A percentile compares a stretch with the other conserved stretches of the same genome.
These are phyloP conservation scores for Chloroclystis v-ata DNA, from an alignment of 2,888 invertebrate species.

Conservation along the genomic window DNA sequence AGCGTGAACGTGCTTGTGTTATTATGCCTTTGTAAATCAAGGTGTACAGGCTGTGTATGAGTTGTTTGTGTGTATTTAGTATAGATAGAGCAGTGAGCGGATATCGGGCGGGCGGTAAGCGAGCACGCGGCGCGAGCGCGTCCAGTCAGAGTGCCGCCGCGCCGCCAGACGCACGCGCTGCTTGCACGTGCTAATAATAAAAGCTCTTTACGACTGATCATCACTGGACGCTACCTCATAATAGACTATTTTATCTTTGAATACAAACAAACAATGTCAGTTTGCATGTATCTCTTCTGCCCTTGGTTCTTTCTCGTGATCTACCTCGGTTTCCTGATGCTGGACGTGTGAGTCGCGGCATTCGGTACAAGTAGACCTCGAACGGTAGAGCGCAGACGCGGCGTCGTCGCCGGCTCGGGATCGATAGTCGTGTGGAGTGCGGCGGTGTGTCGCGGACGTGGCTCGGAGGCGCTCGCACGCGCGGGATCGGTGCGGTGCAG, in stretches of 20 bases:
- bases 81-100: constrained; percentile 67
- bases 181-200: constrained; percentile 51
- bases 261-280: constrained; percentile 62
- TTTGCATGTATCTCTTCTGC: constrained; percentile 82
- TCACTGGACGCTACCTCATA: constrained; percentile 55
- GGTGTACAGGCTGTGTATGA: constrained; percentile 60
- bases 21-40: constrained; percentile 54
- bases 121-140: constrained; percentile 71
- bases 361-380: constrained; percentile 36
- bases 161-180: constrained; percentile 73
- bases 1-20: constrained; percentile 4
- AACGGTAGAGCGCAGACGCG: constrained; percentile 63
- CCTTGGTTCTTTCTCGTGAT: constrained; percentile 83
- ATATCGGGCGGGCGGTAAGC: constrained; percentile 65
- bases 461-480: constrained; percentile 52
- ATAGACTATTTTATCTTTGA: constrained; percentile 35
- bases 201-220: constrained; percentile 45
- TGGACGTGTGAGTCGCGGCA: constrained; percentile 74
- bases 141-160: constrained; percentile 78
- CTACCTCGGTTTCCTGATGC: constrained; percentile 82
- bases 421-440: constrained; percentile 51
- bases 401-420: constrained; percentile 37
- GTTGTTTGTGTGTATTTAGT: constrained; percentile 40
- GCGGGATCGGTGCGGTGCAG: constrained; percentile 49
- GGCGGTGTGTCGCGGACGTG: constrained; percentile 44